These are phyloP conservation scores for Xiphophorus couchianus DNA, from an alignment of 2,113 vertebrate species.

Conservation along the genomic window DNA sequence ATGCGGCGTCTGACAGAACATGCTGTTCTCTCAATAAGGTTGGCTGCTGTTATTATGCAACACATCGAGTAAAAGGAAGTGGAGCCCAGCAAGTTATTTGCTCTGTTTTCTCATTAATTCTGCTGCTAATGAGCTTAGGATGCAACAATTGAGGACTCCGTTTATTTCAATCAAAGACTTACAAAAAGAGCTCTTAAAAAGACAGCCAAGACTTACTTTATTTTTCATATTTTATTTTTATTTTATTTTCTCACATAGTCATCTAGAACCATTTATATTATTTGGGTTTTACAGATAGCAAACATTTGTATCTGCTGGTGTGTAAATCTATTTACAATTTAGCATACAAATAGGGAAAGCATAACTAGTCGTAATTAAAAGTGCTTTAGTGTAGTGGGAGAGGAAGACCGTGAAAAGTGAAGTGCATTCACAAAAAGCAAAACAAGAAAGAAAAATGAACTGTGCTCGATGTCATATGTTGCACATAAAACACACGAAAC, in stretches of 20 bases:
- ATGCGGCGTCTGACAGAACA: conserved; percentile 68
- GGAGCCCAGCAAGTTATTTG: background rate
- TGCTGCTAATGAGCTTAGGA: background rate
- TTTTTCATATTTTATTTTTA: conserved; percentile 11
- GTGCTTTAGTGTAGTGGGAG: conserved; percentile 89
- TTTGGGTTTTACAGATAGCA: background rate
- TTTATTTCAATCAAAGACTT: background rate
- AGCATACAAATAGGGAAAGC: conserved; percentile 21
- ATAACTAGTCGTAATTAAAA: conserved; percentile 54
- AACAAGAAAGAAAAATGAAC: background rate
- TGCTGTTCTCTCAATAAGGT: conserved; percentile 66
- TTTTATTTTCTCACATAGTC: background rate
- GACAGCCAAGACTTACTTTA: background rate
- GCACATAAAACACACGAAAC: conserved; percentile 29
- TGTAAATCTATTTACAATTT: conserved; percentile 28
- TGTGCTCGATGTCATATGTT: conserved; percentile 10
- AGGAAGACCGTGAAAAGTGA: conserved; percentile 45
- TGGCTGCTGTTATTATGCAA: conserved; percentile 55
- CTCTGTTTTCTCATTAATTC: conserved; percentile 12
- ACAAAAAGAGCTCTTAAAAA: no score
- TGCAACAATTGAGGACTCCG: background rate
- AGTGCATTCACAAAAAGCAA: conserved; percentile 49
- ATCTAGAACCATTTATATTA: conserved; percentile 9
- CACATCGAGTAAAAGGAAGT: conserved; percentile 24
- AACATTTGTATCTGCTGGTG: background rate